phyloP scores from a whole-genome alignment of 2,113 vertebrate species.

The Sylvilagus bachmani region DNA sequence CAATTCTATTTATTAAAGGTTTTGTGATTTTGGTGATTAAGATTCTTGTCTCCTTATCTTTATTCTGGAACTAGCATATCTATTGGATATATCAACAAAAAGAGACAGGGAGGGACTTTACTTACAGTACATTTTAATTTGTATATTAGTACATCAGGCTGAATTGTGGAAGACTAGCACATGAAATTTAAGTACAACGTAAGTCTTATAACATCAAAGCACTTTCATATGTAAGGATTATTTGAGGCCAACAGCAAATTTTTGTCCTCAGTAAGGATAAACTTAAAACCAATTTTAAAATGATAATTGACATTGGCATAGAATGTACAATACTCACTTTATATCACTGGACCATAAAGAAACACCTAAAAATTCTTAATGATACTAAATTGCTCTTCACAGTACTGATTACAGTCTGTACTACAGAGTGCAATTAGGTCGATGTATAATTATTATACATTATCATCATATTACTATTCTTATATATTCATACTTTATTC shows the following conservation, averaged over 20 bases:
- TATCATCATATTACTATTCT: slow-evolving; percentile 82
- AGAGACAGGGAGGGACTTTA: background rate
- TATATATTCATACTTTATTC: slow-evolving; percentile 76
- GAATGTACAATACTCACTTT: slow-evolving; percentile 72
- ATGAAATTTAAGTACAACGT: background rate
- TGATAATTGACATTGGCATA: slow-evolving; percentile 58
- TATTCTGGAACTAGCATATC: background rate
- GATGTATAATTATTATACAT: slow-evolving; percentile 83
- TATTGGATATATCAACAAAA: background rate
- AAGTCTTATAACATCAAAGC: background rate
- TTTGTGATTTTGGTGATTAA: background rate
- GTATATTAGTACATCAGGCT: background rate
- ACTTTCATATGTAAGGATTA: slow-evolving; percentile 50
- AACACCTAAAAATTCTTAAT: slow-evolving; percentile 78
- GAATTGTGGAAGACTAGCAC: background rate
- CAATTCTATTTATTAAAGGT: background rate
- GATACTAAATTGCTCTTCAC: slow-evolving; percentile 72
- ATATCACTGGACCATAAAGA: slow-evolving; percentile 70
- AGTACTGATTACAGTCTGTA: slow-evolving; percentile 81
- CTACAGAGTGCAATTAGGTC: slow-evolving; percentile 80
- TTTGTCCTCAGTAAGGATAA: slow-evolving; percentile 63
- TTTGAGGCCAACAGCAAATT: slow-evolving; percentile 64
- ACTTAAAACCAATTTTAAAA: slow-evolving; percentile 66
- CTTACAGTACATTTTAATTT: background rate
- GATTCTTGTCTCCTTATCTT: background rate